Conservation (phyloP, 2,888 invertebrate genomes). For the Leucoptera coffeella region DNA sequence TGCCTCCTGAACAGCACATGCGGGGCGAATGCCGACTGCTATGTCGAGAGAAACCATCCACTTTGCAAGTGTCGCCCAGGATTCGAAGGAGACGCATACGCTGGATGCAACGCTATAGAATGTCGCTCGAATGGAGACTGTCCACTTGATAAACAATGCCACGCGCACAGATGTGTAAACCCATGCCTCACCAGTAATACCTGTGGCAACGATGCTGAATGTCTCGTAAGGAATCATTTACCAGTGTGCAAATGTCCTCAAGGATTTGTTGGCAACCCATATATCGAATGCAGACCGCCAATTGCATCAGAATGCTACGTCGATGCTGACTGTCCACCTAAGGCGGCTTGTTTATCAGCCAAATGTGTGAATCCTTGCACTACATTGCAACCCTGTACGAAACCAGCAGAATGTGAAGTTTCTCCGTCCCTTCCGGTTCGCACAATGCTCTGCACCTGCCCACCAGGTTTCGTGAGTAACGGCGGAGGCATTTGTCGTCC, state of each 20-base stretch:
- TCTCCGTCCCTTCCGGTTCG: conserved; percentile 76
- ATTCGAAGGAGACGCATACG: conserved; percentile 72
- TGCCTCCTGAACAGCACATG: conserved; percentile 77
- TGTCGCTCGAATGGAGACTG: conserved; percentile 85
- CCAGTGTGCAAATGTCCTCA: conserved; percentile 79
- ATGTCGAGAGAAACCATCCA: conserved; percentile 63
- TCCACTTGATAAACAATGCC: conserved; percentile 77
- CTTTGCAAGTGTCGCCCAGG: conserved; percentile 78
- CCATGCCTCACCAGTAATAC: conserved; percentile 73
- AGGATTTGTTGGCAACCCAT: conserved; percentile 74
- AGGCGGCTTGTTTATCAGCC: conserved; percentile 73
- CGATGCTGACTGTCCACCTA: conserved; percentile 76
- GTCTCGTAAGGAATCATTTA: conserved; percentile 74
- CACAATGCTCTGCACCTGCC: conserved; percentile 86
- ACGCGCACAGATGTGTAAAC: conserved; percentile 78
- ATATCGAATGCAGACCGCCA: conserved; percentile 71
- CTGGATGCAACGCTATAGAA: conserved; percentile 70
- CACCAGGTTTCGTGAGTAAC: conserved; percentile 80
- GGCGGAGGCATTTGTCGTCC: conserved; percentile 79
- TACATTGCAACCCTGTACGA: conserved; percentile 69
- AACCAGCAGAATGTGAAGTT: conserved; percentile 75
- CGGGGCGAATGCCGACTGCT: conserved; percentile 78
- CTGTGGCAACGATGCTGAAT: conserved; percentile 74
- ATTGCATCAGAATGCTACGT: conserved; percentile 68
- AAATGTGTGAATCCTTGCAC: conserved; percentile 81